phyloP scores from a whole-genome alignment of 53 echinoderm and acorn worm species.

The Henricia sp. region DNA sequence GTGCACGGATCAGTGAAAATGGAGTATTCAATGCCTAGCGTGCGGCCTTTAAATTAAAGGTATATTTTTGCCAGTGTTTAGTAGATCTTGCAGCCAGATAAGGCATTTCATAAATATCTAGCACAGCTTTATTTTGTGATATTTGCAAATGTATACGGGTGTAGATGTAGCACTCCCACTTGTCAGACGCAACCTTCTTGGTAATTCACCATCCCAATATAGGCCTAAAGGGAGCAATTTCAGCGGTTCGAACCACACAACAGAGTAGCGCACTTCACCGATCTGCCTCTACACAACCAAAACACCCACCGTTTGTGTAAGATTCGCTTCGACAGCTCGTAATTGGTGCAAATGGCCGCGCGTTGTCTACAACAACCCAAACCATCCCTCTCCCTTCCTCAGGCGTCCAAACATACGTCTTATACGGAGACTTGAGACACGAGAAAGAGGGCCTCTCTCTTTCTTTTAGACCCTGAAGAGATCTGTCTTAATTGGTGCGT shows the following conservation, averaged over 20 bases:
- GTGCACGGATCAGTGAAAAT: too few relatives aligned
- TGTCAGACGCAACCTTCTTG: background rate
- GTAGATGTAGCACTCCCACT: background rate
- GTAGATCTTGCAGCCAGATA: background rate
- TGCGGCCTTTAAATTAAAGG: background rate
- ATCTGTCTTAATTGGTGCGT: conserved; percentile 32
- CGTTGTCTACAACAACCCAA: background rate
- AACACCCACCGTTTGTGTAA: conserved; percentile 42
- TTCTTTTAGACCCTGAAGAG: too few relatives aligned
- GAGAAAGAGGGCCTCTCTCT: too few relatives aligned
- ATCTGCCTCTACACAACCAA: conserved; percentile 4
- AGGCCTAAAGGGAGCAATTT: background rate
- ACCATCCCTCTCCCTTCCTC: background rate
- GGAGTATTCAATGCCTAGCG: too few relatives aligned
- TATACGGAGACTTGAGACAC: background rate
- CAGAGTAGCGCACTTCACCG: background rate
- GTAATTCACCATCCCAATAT: background rate
- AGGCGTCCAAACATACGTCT: conserved; percentile 18
- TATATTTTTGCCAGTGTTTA: background rate
- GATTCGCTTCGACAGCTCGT: conserved; percentile 48
- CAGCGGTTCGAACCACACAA: background rate
- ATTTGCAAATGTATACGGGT: background rate
- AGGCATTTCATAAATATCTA: background rate
- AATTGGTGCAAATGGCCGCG: conserved; percentile 26
- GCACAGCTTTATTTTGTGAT: background rate